Evolutionary conservation across 2,113 vertebrate species (phyloP).

Genomic region (Antigone vipio): DNA sequence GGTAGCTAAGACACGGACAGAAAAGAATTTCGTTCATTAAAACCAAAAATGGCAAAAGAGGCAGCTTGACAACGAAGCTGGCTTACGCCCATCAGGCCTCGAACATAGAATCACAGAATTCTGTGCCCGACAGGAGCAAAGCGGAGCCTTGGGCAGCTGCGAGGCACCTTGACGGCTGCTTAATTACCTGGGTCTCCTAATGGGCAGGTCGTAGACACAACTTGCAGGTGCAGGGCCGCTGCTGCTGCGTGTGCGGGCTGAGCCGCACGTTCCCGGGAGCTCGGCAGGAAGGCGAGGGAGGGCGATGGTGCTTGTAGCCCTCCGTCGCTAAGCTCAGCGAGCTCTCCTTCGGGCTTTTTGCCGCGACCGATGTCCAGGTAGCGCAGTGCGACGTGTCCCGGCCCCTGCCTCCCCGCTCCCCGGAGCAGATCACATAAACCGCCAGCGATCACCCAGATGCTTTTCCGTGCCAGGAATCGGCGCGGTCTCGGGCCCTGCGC

Average conservation of each 20-base stretch:
- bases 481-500: too few species aligned
- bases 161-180: not conserved
- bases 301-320: accelerated
- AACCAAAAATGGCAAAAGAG: not conserved
- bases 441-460: not conserved
- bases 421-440: accelerated
- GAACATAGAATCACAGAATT: too few species aligned
- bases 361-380: not conserved
- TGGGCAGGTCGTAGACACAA: not conserved
- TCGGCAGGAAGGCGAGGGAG: not conserved
- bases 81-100: not conserved
- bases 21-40: not conserved
- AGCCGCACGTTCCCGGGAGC: not conserved
- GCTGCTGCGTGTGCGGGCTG: not conserved
- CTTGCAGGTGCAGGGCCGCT: not conserved
- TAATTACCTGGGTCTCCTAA: not conserved
- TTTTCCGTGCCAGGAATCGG: too few species aligned
- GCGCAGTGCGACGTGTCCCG: not conserved
- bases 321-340: accelerated
- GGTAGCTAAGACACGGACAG: not conserved
- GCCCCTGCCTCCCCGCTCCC: too few species aligned
- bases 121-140: not conserved
- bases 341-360: not conserved
- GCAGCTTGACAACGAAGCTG: too few species aligned
- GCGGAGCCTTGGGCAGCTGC: not conserved